Evolutionary conservation across 2,113 vertebrate species (phyloP).

Genomic region (Cyprinus carpio): DNA sequence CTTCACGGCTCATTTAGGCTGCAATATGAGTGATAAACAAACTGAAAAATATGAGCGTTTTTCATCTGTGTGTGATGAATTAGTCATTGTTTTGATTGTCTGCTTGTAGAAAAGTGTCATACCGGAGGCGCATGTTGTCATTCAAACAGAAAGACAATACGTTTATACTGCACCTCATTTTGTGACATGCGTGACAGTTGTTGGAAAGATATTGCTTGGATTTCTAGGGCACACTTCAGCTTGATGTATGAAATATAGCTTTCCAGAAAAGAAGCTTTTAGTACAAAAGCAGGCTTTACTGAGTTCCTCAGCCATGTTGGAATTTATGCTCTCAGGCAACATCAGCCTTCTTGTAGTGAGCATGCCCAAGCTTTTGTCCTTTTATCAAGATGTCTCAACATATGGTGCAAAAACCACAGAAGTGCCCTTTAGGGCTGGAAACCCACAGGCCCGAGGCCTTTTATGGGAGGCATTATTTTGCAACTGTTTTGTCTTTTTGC

Average conservation of each 20-base stretch:
- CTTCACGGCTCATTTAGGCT: background rate
- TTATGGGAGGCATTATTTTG: slow-evolving; percentile 18
- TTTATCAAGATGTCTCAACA: slow-evolving; percentile 56
- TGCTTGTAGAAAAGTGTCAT: background rate
- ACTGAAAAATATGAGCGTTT: background rate
- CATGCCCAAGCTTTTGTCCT: slow-evolving; percentile 52
- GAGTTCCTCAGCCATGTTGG: slow-evolving; percentile 35
- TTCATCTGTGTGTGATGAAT: background rate
- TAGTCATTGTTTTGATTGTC: background rate
- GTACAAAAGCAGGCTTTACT: slow-evolving; percentile 35
- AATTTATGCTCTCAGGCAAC: slow-evolving; percentile 45
- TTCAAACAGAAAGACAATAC: background rate
- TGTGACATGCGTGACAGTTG: background rate
- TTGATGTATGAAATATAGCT: background rate
- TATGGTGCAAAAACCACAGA: slow-evolving; percentile 48
- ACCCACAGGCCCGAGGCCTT: slow-evolving; percentile 33
- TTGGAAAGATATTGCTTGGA: background rate
- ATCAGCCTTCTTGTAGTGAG: slow-evolving; percentile 26
- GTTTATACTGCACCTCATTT: background rate
- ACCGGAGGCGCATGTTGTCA: background rate
- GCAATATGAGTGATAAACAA: background rate
- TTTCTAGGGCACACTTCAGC: slow-evolving; percentile 26
- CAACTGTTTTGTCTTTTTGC: background rate
- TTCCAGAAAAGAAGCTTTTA: slow-evolving; percentile 11
- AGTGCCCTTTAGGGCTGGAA: slow-evolving; percentile 60